Percentiles rank a stretch among this genome's conserved stretches.
Conservation (phyloP, 2,888 invertebrate genomes). For the Nomada lathburiana region DNA sequence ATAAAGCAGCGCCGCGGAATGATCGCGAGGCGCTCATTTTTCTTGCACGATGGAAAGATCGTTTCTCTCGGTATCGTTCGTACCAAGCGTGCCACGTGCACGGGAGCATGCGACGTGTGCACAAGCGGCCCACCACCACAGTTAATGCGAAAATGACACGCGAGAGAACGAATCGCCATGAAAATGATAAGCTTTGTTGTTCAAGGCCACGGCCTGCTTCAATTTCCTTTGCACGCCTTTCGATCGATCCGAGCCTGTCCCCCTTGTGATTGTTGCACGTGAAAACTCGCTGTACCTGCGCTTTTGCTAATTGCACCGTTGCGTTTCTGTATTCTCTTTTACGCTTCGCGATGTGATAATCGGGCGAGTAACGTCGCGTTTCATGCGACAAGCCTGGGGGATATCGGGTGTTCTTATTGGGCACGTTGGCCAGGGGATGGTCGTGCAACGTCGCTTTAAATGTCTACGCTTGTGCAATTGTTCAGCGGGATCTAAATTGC, state of each 20-base stretch:
- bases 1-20: no score
- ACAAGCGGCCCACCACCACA: slow-evolving; percentile 13
- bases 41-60: background rate
- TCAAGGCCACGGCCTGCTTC: slow-evolving; percentile 49
- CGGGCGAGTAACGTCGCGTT: background rate
- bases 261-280: background rate
- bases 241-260: slow-evolving; percentile 29
- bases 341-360: background rate
- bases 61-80: background rate
- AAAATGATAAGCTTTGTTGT: slow-evolving; percentile 50
- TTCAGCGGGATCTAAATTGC: no score
- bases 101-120: slow-evolving; percentile 30
- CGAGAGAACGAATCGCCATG: slow-evolving; percentile 45
- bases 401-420: background rate
- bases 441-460: no score
- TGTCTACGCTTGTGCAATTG: no score
- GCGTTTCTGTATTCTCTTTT: background rate
- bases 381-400: background rate
- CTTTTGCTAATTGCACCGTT: background rate
- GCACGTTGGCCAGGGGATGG: no score
- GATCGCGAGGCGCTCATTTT: background rate
- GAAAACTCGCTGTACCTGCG: background rate
- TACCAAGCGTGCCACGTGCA: slow-evolving; percentile 29
- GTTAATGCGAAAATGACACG: slow-evolving; percentile 59
- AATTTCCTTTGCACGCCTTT: slow-evolving; percentile 14